Conservation (phyloP, 2,888 invertebrate genomes). For the Leucozona laternaria region DNA sequence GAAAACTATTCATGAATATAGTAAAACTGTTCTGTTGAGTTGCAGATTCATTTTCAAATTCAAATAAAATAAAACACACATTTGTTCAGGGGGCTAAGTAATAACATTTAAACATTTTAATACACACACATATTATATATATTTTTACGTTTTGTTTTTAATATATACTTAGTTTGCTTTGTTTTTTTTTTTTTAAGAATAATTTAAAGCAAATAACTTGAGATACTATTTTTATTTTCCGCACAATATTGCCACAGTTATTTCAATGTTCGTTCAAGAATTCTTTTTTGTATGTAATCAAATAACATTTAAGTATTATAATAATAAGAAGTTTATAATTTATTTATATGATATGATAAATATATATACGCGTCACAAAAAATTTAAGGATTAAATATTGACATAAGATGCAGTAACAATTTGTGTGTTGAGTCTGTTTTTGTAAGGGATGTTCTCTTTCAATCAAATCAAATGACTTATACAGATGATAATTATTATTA, state of each 20-base stretch:
- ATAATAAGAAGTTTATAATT: slow-evolving; percentile 33
- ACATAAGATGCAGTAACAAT: slow-evolving; percentile 73
- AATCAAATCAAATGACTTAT: slow-evolving; percentile 6
- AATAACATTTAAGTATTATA: slow-evolving; percentile 57
- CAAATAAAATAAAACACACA: slow-evolving; percentile 63
- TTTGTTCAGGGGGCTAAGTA: slow-evolving; percentile 70
- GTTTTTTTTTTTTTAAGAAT: slow-evolving; percentile 45
- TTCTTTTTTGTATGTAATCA: slow-evolving; percentile 38
- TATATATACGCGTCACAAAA: slow-evolving; percentile 74
- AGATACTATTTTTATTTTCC: slow-evolving; percentile 56
- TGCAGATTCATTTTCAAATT: no score
- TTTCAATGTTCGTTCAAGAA: slow-evolving; percentile 59
- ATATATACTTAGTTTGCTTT: slow-evolving; percentile 40
- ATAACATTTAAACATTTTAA: slow-evolving; percentile 74
- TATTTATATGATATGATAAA: slow-evolving; percentile 71
- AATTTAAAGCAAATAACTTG: slow-evolving; percentile 61
- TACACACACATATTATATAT: slow-evolving; percentile 76
- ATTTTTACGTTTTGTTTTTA: slow-evolving; percentile 59
- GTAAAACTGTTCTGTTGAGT: no score
- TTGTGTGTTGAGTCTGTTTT: slow-evolving; percentile 11
- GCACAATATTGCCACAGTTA: slow-evolving; percentile 65
- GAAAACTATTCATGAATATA: no score
- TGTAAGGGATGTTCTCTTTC: slow-evolving; percentile 19
- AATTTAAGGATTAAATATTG: slow-evolving; percentile 71
- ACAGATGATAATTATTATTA: slow-evolving; percentile 8